Percentiles rank a stretch among this genome's conserved stretches.
Conservation (phyloP, 2,888 invertebrate genomes). For the Caenorhabditis parvicauda region DNA sequence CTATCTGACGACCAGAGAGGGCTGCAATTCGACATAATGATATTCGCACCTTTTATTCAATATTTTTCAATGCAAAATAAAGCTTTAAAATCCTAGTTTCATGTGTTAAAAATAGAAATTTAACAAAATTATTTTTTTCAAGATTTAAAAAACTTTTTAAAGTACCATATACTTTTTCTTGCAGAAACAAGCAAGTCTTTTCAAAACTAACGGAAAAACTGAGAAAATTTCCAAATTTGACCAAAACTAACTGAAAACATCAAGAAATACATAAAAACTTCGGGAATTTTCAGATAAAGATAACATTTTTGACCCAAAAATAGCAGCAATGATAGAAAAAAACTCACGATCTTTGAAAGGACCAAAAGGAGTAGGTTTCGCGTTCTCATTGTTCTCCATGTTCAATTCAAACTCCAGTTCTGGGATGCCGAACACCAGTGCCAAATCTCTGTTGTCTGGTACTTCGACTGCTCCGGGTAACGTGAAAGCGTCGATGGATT, state of each 20-base stretch:
- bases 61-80: too few relatives aligned
- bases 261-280: too few relatives aligned
- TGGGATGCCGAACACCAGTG: conserved; percentile 16
- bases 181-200: too few relatives aligned
- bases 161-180: too few relatives aligned
- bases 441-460: conserved; percentile 22
- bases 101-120: neutral
- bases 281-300: too few relatives aligned
- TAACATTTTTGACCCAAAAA: too few relatives aligned
- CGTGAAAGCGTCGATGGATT: conserved; percentile 15
- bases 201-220: too few relatives aligned
- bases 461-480: conserved; percentile 23
- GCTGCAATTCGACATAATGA: conserved; percentile 5
- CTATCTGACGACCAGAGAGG: conserved; percentile 20
- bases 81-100: neutral
- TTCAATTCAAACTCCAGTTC: conserved; percentile 22
- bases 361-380: conserved; percentile 8
- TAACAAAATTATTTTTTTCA: neutral
- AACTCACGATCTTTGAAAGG: conserved; percentile 14
- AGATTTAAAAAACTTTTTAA: neutral
- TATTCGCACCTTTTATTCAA: neutral
- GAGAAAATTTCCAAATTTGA: too few relatives aligned
- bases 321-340: too few relatives aligned
- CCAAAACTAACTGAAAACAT: too few relatives aligned
- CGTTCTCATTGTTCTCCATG: conserved; percentile 12